Conservation (phyloP, 2,113 vertebrate species). For the Sceloporus tristichus region DNA sequence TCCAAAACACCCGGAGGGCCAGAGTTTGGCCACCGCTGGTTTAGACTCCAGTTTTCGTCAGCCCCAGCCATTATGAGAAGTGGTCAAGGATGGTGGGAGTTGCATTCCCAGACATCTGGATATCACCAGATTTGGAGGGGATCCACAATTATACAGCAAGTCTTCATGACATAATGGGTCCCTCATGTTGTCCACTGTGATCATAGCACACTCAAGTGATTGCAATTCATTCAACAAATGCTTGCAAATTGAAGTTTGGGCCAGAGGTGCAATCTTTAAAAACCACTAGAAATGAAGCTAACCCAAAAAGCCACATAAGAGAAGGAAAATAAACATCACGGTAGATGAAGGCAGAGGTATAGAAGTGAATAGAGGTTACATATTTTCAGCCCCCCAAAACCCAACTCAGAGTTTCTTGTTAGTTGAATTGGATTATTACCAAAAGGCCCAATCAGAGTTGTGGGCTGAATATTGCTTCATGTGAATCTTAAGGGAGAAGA, state of each 20-base stretch:
- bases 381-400: background rate
- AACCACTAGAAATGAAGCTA: background rate
- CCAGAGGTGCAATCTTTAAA: background rate
- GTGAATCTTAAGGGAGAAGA: background rate
- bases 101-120: background rate
- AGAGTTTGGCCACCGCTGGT: no score
- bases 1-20: no score
- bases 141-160: no score
- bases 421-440: conserved; percentile 7
- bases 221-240: background rate
- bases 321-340: background rate
- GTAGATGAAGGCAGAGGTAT: background rate
- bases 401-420: conserved; percentile 7
- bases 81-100: background rate
- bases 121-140: background rate
- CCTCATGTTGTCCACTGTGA: background rate
- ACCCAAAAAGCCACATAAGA: background rate
- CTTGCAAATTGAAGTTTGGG: background rate
- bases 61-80: background rate
- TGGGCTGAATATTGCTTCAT: conserved; percentile 12
- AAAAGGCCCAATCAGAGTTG: conserved; percentile 16
- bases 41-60: background rate
- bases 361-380: background rate
- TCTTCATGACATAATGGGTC: background rate
- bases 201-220: background rate